These are phyloP conservation scores for Conomelus anceps DNA, from an alignment of 2,888 invertebrate species.

Conservation along the genomic window DNA sequence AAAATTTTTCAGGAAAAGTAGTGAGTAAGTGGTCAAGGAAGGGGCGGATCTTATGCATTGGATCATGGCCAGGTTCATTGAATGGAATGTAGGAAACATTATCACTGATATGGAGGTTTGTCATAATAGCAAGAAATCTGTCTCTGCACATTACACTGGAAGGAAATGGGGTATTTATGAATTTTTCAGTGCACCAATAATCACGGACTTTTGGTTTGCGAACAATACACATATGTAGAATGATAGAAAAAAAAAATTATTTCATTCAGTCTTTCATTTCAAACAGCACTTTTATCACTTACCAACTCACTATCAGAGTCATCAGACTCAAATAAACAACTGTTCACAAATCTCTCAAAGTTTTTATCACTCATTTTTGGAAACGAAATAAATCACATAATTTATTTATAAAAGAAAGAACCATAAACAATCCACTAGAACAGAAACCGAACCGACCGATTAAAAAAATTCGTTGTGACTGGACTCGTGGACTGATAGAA, in stretches of 20 bases:
- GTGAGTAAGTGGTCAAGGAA: not conserved
- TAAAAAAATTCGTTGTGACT: not conserved
- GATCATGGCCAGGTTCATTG: not conserved
- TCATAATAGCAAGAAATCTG: not conserved
- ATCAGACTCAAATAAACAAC: not conserved
- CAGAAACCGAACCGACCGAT: not conserved
- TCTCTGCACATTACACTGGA: conserved; percentile 1
- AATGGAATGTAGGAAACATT: not conserved
- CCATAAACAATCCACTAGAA: not conserved
- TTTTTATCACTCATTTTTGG: not conserved
- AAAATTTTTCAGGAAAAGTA: not conserved
- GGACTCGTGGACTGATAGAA: no score
- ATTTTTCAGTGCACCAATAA: not conserved
- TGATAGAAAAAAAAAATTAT: conserved; percentile 8
- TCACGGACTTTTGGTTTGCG: not conserved
- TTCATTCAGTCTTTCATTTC: conserved; percentile 3
- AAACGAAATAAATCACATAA: not conserved
- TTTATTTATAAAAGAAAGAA: not conserved
- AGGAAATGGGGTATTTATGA: not conserved
- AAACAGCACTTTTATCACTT: not conserved
- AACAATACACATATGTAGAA: conserved; percentile 10
- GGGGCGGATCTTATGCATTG: not conserved
- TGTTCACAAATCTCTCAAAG: not conserved
- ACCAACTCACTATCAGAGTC: not conserved
- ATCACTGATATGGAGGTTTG: conserved; percentile 9